Base-by-base conservation (phyloP, 1,140 invertebrate genomes). In the Ceratoteleas bidentatus region DNA sequence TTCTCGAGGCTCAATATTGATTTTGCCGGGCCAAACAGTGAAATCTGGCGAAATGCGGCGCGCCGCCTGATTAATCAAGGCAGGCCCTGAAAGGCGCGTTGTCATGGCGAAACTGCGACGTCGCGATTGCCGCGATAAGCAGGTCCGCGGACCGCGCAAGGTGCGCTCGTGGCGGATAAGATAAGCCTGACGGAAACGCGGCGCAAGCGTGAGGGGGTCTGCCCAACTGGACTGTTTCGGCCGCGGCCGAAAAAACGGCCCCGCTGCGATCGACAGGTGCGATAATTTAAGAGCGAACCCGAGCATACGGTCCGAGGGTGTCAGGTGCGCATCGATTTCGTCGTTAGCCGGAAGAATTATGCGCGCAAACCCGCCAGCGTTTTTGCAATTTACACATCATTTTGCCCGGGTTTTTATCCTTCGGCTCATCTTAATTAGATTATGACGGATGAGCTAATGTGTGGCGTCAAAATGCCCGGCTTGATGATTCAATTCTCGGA, bases 291-390 rank as follows among this genome's bases (percentile, higher is more conserved):
- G 60, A 65, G 32, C 52, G 38, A 24, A 10, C 57, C 32, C 24
- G 24, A 75, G 70, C 78, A 81, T 72, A 83, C 65, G 76, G 81
- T 80, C 64, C 73, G 60, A 61, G 77, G 64, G 73, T 84, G 82
- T 84, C 76, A 80, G 82, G 82, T 80, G 82, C 82, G 73, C 82
- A 73, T 80, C 82, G 82, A 84, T 84, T 77, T 80, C 82, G 66
- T 76, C 72, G 65, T 77, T 73, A 69, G 76, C 82, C 82, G 82
- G 82, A 80, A 84, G 82, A 74, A 80, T 79, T 73, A 69, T 64
- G 52, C 72, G 56, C 69, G 52, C 57, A 66, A 57, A 47, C 69
- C 69, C 77, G 57, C 60, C 36, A 24, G 34, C 50, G 57, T 69
- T 69, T 61, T 73, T 34, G 56, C 69, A 81, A 81, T 81, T 81